phyloP scores from a whole-genome alignment of 2,888 invertebrate genomes.

The Eilema sororculum region DNA sequence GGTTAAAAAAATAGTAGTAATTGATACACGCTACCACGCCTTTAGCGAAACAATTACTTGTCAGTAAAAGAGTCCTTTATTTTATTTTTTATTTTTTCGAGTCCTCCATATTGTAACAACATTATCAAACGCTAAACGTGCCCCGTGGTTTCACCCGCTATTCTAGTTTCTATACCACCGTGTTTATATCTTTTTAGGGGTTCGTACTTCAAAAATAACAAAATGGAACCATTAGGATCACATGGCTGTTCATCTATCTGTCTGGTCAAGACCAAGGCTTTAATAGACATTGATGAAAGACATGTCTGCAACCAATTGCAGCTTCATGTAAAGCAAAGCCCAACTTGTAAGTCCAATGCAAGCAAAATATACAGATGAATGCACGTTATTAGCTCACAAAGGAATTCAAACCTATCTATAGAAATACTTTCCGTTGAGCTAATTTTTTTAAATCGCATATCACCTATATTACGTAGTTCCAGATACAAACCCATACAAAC shows the following conservation, averaged over 20 bases:
- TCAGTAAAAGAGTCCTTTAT: background rate
- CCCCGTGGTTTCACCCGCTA: background rate
- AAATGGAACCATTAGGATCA: background rate
- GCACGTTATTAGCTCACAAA: background rate
- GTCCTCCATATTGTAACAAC: background rate
- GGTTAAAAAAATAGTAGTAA: constrained; percentile 3
- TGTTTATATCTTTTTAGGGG: background rate
- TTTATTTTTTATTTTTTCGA: too few species aligned
- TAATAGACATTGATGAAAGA: background rate
- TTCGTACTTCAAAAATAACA: background rate
- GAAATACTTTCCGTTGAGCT: too few species aligned
- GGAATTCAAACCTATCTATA: too few species aligned
- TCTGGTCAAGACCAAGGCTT: background rate
- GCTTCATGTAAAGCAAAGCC: too few species aligned
- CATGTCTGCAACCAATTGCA: background rate
- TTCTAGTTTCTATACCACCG: background rate
- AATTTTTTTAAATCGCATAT: too few species aligned
- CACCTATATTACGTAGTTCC: too few species aligned
- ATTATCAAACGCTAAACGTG: background rate
- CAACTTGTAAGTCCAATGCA: background rate
- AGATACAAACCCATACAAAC: too few species aligned
- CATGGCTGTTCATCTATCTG: background rate
- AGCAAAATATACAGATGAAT: background rate
- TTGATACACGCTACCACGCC: background rate
- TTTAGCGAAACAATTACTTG: background rate